phyloP scores from a whole-genome alignment of 2,113 vertebrate genomes.

The Pogona vitticeps region DNA sequence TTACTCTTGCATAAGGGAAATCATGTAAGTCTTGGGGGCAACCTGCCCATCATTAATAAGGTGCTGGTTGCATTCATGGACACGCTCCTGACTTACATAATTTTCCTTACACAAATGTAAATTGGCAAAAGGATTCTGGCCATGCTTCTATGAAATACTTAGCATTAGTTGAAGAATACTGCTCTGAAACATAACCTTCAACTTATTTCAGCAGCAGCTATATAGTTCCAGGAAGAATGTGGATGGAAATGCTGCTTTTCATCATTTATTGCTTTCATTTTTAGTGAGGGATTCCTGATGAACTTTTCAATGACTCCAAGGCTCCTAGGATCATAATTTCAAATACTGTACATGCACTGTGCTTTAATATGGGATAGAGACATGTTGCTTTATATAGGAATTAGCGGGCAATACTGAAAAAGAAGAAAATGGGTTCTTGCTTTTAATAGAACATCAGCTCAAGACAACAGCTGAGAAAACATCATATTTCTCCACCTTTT shows the following conservation, averaged over 20 bases:
- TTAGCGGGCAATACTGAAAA: background rate
- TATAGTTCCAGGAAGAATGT: background rate
- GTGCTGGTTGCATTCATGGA: too few species aligned
- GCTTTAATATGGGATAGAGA: background rate
- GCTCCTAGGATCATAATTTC: background rate
- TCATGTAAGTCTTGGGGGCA: too few species aligned
- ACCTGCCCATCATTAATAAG: too few species aligned
- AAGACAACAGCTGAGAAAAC: background rate
- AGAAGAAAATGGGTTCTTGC: background rate
- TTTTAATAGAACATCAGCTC: too few species aligned
- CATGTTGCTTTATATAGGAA: conserved; percentile 8
- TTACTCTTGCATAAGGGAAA: too few species aligned
- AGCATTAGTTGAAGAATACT: background rate
- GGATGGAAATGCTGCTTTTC: background rate
- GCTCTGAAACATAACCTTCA: background rate
- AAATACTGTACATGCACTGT: background rate
- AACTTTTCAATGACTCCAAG: too few species aligned
- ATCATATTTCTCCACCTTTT: background rate
- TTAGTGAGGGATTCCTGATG: background rate
- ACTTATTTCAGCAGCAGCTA: background rate
- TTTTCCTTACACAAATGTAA: too few species aligned
- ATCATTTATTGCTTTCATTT: background rate
- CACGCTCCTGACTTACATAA: too few species aligned
- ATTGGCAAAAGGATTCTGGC: too few species aligned
- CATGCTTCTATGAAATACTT: too few species aligned